These are phyloP conservation scores for Rhabditophanes sp. DNA, from an alignment of 2,888 invertebrate species.

Conservation along the genomic window DNA sequence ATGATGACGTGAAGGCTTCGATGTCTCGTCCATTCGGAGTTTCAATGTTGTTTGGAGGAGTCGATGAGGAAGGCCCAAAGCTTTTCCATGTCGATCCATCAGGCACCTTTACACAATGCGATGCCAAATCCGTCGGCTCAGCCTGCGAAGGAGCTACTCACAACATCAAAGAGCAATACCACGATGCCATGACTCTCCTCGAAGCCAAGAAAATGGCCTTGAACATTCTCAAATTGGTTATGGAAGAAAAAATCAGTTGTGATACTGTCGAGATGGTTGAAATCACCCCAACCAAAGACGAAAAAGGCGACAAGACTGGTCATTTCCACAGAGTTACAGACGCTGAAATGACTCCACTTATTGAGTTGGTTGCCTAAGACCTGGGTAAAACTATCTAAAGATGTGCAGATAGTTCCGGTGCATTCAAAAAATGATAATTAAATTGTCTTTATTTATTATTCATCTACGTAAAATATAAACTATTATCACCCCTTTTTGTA, in stretches of 20 bases:
- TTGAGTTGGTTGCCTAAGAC: no score
- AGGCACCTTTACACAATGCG: conserved; percentile 79
- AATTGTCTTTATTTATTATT: no score
- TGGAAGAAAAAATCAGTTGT: conserved; percentile 94
- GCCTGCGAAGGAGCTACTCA: conserved; percentile 98
- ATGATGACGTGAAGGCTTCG: conserved; percentile 71
- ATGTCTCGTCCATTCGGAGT: conserved; percentile 93
- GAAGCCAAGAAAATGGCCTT: conserved; percentile 80
- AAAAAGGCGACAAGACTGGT: conserved; percentile 17
- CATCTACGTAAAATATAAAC: no score
- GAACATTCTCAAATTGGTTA: conserved; percentile 90
- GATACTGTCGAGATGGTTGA: conserved; percentile 72
- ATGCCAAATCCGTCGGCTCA: conserved; percentile 96
- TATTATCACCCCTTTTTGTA: no score
- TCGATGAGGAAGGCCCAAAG: conserved; percentile 68
- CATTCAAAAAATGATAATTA: no score
- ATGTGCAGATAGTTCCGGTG: no score
- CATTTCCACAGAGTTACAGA: no score
- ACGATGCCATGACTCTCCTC: conserved; percentile 64
- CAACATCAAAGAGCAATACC: conserved; percentile 60
- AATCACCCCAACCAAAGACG: conserved; percentile 28
- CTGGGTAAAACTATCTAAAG: no score
- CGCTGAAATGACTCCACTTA: no score
- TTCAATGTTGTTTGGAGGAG: conserved; percentile 80
- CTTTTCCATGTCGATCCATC: conserved; percentile 74